Percentiles rank a stretch among this genome's conserved stretches.
These are phyloP conservation scores for Stegana nigrithorax DNA, from an alignment of 2,888 invertebrate species.

Conservation along the genomic window DNA sequence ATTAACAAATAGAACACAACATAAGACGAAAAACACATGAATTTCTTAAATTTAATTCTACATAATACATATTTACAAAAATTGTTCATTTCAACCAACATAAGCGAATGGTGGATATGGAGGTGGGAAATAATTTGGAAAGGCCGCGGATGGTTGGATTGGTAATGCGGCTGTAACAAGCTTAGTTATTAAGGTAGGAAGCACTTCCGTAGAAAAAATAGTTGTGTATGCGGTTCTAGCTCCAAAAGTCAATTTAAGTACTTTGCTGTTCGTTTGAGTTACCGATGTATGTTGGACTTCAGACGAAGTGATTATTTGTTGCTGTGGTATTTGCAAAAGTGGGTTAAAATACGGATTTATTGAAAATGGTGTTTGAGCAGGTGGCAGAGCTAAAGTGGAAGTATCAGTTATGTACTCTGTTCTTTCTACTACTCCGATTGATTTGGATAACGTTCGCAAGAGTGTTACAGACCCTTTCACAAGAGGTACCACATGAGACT, in stretches of 20 bases:
- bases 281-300: slow-evolving; percentile 83
- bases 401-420: slow-evolving; percentile 84
- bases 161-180: slow-evolving; percentile 85
- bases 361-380: slow-evolving; percentile 67
- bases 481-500: slow-evolving; percentile 84
- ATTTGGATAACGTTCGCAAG: slow-evolving; percentile 82
- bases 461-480: slow-evolving; percentile 81
- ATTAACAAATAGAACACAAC: no score
- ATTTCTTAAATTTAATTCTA: no score
- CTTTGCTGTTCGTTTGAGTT: slow-evolving; percentile 83
- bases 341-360: slow-evolving; percentile 66
- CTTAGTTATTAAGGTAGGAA: slow-evolving; percentile 85
- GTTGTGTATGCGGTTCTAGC: slow-evolving; percentile 91
- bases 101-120: slow-evolving; percentile 82
- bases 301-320: slow-evolving; percentile 83
- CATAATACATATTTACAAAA: no score
- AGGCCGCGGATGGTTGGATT: slow-evolving; percentile 76
- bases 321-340: slow-evolving; percentile 72
- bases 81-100: slow-evolving; percentile 72
- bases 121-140: slow-evolving; percentile 82
- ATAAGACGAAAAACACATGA: no score
- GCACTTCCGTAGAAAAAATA: slow-evolving; percentile 83
- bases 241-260: slow-evolving; percentile 89
- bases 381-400: slow-evolving; percentile 75
- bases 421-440: slow-evolving; percentile 81